phyloP scores from a whole-genome alignment of 1,140 invertebrate species.

The Ptiloglossa arizonensis region DNA sequence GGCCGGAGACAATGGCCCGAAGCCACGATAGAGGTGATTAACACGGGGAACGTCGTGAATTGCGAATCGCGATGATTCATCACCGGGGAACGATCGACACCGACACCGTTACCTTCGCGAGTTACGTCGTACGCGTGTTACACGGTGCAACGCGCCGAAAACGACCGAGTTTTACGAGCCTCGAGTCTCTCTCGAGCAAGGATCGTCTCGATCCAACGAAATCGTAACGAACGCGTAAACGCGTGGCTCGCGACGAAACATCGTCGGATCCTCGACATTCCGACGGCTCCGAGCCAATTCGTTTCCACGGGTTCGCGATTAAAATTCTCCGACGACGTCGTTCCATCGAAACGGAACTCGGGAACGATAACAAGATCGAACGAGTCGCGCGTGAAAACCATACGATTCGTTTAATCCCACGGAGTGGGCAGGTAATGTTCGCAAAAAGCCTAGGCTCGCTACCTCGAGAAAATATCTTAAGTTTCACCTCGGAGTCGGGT shows the following conservation, averaged over 20 bases:
- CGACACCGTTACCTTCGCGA: background rate
- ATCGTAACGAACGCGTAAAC: background rate
- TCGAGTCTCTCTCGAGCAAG: background rate
- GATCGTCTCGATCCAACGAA: too few species aligned
- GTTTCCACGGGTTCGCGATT: conserved; percentile 27
- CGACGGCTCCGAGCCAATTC: background rate
- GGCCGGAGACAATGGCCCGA: conserved; percentile 7
- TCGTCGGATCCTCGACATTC: background rate
- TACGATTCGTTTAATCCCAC: conserved; percentile 43
- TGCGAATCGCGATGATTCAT: conserved; percentile 38
- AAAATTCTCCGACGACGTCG: conserved; percentile 31
- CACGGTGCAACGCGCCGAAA: too few species aligned
- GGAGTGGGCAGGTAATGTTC: conserved; percentile 29
- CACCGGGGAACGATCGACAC: background rate
- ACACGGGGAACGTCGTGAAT: conserved; percentile 28
- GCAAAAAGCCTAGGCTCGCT: conserved; percentile 31
- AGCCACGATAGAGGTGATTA: conserved; percentile 30
- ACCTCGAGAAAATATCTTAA: conserved; percentile 45
- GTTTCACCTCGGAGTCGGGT: conserved; percentile 30
- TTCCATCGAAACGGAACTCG: background rate
- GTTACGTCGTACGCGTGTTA: too few species aligned
- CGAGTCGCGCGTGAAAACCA: conserved; percentile 38
- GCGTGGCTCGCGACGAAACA: background rate
- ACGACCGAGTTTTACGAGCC: background rate
- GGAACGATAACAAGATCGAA: conserved; percentile 47